A percentile compares a stretch with the other conserved stretches of the same genome.
These are phyloP conservation scores for Heliconius himera DNA, from an alignment of 1,140 invertebrate genomes.

Conservation along the genomic window DNA sequence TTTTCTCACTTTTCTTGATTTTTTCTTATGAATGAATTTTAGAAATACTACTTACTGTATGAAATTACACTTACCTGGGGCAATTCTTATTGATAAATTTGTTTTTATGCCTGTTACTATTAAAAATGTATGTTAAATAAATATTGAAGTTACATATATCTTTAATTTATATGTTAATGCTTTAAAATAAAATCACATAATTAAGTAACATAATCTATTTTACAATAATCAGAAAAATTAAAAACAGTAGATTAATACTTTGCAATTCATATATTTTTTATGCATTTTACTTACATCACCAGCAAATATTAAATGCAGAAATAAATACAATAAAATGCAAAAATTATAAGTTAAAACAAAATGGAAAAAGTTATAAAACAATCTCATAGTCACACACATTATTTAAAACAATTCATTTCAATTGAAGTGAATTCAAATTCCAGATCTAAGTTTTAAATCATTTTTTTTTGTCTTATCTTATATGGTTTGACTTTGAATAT, in stretches of 20 bases:
- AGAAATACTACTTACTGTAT: too few species aligned
- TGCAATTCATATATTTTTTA: not conserved
- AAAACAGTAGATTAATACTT: not conserved
- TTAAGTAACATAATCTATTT: conserved; percentile 17
- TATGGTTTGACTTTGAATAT: not conserved
- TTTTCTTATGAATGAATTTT: too few species aligned
- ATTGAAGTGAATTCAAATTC: not conserved
- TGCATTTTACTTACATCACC: not conserved
- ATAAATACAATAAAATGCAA: not conserved
- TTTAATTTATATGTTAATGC: not conserved
- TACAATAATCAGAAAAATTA: not conserved
- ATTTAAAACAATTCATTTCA: too few species aligned
- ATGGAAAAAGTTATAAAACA: not conserved
- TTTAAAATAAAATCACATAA: not conserved
- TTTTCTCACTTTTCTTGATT: too few species aligned
- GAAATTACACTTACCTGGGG: too few species aligned
- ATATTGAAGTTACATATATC: not conserved
- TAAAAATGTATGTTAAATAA: too few species aligned
- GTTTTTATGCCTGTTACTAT: too few species aligned
- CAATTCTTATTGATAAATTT: too few species aligned
- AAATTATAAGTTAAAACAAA: not conserved
- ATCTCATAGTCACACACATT: not conserved
- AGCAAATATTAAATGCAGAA: conserved; percentile 7
- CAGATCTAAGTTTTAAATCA: conserved; percentile 8
- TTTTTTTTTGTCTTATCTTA: not conserved